These are phyloP conservation scores for Cephus cinctus DNA, from an alignment of 1,140 invertebrate species.

Conservation along the genomic window DNA sequence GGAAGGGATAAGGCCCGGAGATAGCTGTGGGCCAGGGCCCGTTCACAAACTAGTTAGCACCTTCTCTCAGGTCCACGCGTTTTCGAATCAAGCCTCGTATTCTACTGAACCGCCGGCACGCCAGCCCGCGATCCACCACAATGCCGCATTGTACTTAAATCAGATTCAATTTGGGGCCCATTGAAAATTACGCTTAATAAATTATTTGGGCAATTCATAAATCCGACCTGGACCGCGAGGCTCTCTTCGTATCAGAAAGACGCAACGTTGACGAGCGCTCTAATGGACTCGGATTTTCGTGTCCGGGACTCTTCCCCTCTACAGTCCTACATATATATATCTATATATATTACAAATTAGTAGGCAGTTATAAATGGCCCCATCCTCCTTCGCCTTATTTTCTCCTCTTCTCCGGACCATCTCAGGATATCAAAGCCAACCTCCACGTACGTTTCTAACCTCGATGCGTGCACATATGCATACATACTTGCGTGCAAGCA, in stretches of 20 bases:
- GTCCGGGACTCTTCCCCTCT: no score
- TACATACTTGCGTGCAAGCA: no score
- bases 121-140: constrained; percentile 34
- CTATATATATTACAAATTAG: constrained; percentile 47
- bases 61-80: constrained; percentile 34
- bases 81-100: constrained; percentile 42
- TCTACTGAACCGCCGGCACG: constrained; percentile 22
- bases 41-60: constrained; percentile 47
- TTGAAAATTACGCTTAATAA: constrained; percentile 59
- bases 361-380: constrained; percentile 49
- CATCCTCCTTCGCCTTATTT: constrained; percentile 28
- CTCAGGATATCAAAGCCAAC: no score
- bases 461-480: no score
- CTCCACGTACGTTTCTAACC: no score
- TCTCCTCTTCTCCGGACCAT: not conserved
- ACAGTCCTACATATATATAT: no score
- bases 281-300: constrained; percentile 33
- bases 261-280: constrained; percentile 29
- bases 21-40: constrained; percentile 13
- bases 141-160: constrained; percentile 56
- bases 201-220: constrained; percentile 59
- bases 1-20: not conserved
- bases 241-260: constrained; percentile 21
- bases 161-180: constrained; percentile 58
- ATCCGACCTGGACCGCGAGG: constrained; percentile 30